Evolutionary conservation across 2,797 vertebrate species (phyloP), one percentile per base, ranked within the genome.

Genomic region (Cottoperca gobio): DNA sequence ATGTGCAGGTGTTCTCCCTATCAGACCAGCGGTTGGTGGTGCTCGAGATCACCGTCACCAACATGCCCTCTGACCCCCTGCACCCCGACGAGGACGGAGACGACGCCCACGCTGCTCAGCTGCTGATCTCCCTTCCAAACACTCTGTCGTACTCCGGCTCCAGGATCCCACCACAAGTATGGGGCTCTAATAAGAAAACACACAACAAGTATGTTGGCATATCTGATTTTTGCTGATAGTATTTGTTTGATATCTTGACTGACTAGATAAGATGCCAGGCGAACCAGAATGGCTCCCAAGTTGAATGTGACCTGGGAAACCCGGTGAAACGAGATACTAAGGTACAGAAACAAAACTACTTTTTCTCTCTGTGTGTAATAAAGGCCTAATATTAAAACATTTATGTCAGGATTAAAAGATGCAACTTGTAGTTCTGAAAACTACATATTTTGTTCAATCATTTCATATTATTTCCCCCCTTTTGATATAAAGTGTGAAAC

Each of bases 291-390:
- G 96, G 95, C 71, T 97, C 97, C 0, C 92, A 88, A n/a, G 93
- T 95, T 0, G 95, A 96, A 75, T 98, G 97, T 68, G 97, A 98
- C 72, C 94, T 98, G 28, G 97, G 96, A 67, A 98, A 97, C 73
- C 97, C 97, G 7, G 76, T 97, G 91, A 97, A 96, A 87, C 92
- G 97, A 57, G 92, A 94, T 2, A 79, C 95, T 23, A 93, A 95
- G 91, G 94, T 95, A 76, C 81, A 26, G 7, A 9, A 33, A 49
- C 12, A 40, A n/a, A n/a, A n/a, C n/a, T n/a, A n/a, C n/a, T n/a
- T n/a, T n/a, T n/a, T n/a, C n/a, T n/a, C n/a, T n/a, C n/a, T n/a
- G n/a, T n/a, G n/a, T n/a, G n/a, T n/a, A n/a, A n/a, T n/a, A n/a
- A n/a, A n/a, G n/a, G n/a, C n/a, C n/a, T n/a, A n/a, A n/a, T n/a